Conservation (phyloP, 2,888 invertebrate genomes). For the Colostygia pectinataria region DNA sequence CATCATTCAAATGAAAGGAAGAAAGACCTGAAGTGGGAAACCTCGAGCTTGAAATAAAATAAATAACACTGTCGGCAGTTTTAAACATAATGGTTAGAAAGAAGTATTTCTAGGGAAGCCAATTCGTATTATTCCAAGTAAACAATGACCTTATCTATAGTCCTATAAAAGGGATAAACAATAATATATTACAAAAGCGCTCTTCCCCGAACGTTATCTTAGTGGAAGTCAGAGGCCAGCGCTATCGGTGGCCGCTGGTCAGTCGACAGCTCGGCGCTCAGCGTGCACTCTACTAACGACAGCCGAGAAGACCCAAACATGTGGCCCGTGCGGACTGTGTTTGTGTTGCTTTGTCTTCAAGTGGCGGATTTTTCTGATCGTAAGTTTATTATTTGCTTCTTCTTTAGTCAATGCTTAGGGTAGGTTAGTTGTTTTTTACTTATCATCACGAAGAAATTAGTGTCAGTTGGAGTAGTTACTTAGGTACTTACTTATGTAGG, state of each 20-base stretch:
- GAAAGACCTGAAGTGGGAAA: too few species aligned
- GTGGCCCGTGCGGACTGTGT: conserved; percentile 10
- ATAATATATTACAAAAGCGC: conserved; percentile 8
- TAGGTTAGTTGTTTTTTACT: too few species aligned
- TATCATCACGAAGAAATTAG: too few species aligned
- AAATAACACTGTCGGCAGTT: too few species aligned
- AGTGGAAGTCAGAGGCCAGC: conserved; percentile 17
- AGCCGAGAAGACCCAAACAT: background rate
- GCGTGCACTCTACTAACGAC: background rate
- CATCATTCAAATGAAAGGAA: too few species aligned
- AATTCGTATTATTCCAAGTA: background rate
- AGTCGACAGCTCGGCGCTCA: background rate
- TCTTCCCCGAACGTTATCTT: conserved; percentile 27
- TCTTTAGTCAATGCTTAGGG: too few species aligned
- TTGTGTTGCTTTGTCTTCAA: conserved; percentile 43
- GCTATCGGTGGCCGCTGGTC: conserved; percentile 2
- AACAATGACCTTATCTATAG: conserved; percentile 8
- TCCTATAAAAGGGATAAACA: conserved; percentile 10
- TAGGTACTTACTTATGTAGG: too few species aligned
- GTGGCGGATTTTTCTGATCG: conserved; percentile 48
- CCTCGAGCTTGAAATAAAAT: too few species aligned
- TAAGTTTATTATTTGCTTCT: conserved; percentile 41
- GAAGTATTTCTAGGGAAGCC: background rate
- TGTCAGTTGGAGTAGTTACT: too few species aligned
- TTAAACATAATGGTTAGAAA: too few species aligned